Evolutionary conservation across 2,888 invertebrate species (phyloP).

Genomic region (Protophormia terraenovae): DNA sequence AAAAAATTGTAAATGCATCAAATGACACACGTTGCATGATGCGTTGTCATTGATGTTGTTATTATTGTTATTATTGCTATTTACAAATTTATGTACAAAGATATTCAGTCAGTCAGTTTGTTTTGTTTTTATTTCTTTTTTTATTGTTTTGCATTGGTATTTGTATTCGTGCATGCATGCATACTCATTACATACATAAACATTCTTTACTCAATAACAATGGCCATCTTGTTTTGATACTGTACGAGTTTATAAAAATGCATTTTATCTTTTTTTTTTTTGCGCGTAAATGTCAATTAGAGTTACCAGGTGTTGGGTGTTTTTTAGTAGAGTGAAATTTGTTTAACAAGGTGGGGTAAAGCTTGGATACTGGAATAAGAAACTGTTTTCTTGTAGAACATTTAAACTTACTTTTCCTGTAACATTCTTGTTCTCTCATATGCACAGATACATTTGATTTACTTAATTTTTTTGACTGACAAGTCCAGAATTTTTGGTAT

Average conservation of each 20-base stretch:
- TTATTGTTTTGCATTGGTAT: neutral
- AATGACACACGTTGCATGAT: slow-evolving; percentile 60
- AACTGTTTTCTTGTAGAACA: no score
- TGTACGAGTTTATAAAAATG: slow-evolving; percentile 14
- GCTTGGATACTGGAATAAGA: no score
- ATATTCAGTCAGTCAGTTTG: no score
- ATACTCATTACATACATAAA: neutral
- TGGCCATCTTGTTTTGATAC: slow-evolving; percentile 50
- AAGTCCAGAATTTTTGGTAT: no score
- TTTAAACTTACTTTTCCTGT: no score
- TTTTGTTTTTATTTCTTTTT: neutral
- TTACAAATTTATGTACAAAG: slow-evolving; percentile 42
- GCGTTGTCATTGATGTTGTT: slow-evolving; percentile 64
- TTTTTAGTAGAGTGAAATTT: no score
- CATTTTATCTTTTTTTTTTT: slow-evolving; percentile 21
- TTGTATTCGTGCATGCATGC: neutral
- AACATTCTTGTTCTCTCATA: no score
- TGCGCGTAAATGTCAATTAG: slow-evolving; percentile 43
- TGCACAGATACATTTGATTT: no score
- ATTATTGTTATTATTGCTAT: slow-evolving; percentile 44
- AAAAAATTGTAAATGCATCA: slow-evolving; percentile 27
- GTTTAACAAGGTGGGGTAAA: no score
- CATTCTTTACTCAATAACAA: slow-evolving; percentile 56
- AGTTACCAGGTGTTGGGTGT: slow-evolving; percentile 25
- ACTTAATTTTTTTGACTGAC: no score